phyloP scores from a whole-genome alignment of 2,888 invertebrate genomes.

The Drosophila paracracens region DNA sequence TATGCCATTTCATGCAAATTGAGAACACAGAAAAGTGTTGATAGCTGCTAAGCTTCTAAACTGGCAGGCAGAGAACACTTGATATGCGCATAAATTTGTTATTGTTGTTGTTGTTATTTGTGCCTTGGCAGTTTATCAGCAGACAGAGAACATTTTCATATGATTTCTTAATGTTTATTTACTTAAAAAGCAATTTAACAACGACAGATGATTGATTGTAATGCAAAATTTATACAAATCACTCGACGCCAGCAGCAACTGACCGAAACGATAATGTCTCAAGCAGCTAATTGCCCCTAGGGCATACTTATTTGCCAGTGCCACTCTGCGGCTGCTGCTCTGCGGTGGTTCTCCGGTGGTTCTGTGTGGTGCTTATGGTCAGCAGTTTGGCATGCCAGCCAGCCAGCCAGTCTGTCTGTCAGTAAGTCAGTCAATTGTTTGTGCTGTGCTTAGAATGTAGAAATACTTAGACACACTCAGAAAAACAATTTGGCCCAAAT shows the following conservation, averaged over 20 bases:
- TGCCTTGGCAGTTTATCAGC: slow-evolving; percentile 15
- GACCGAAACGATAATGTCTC: slow-evolving; percentile 59
- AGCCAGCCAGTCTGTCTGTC: slow-evolving; percentile 1
- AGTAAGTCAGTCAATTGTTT: slow-evolving; percentile 6
- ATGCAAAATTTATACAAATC: slow-evolving; percentile 77
- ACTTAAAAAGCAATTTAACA: slow-evolving; percentile 63
- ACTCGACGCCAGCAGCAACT: slow-evolving; percentile 25
- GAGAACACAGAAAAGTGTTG: slow-evolving; percentile 56
- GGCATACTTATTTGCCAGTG: slow-evolving; percentile 22
- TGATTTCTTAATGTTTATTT: slow-evolving; percentile 73
- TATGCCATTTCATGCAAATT: slow-evolving; percentile 59
- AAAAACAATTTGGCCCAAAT: neutral
- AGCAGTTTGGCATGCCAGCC: slow-evolving; percentile 20
- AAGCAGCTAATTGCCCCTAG: slow-evolving; percentile 64
- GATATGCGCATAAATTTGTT: slow-evolving; percentile 73
- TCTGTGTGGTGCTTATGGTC: neutral
- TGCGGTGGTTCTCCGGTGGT: neutral
- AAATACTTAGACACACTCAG: neutral
- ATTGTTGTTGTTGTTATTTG: neutral
- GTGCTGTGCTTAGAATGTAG: slow-evolving; percentile 2
- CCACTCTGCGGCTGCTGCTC: neutral
- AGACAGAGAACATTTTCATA: slow-evolving; percentile 27
- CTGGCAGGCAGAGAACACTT: slow-evolving; percentile 47
- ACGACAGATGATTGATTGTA: slow-evolving; percentile 76
- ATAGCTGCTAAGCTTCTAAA: slow-evolving; percentile 51